Evolutionary conservation across 2,797 vertebrate genomes (phyloP), one percentile per base, ranked within the genome.

Genomic region (Parotocinclus haroldoi): DNA sequence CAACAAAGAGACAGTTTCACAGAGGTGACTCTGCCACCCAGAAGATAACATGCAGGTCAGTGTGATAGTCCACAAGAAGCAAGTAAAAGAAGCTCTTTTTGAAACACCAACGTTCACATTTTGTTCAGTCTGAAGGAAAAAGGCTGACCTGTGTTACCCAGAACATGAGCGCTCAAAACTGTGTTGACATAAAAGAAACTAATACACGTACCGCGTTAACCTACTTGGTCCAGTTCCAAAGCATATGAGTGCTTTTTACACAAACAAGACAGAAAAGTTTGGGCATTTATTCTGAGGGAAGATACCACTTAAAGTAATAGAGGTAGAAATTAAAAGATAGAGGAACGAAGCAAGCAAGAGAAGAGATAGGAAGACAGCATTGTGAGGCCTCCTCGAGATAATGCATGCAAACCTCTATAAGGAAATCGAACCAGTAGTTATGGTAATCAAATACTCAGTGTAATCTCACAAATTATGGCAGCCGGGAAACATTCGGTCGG

Each of bases 141-240:
- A 60, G 76, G 83, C 76, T 84, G 82, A 76, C 83, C 44, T 37
- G 85, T 86, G 85, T 82, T 81, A 83, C 82, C 83, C 84, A 86
- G 80, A 88, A 83, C 79, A 83, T 84, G 77, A 85, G 84, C 78
- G 85, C 86, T 78, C 88, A 83, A 84, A 87, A 84, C 87, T 84
- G 85, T 80, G 87, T 87, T 85, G 85, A 90, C 85, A 90, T 27
- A 85, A 82, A 90, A 89, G 44, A 87, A 89, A 90, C 90, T 86
- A 81, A 76, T 74, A 79, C 81, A 92, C 90, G 79, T 92, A 92
- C 91, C 90, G 89, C 82, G 80, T 75, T 89, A 91, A 90, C 88
- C 90, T 88, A 91, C 89, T 88, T 90, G 89, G 79, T 92, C 89
- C 90, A 81, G 90, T 78, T 92, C 91, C 91, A 87, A 90, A 91